Evolutionary conservation across 2,888 invertebrate species (phyloP).

Genomic region (Drosophila rellima): DNA sequence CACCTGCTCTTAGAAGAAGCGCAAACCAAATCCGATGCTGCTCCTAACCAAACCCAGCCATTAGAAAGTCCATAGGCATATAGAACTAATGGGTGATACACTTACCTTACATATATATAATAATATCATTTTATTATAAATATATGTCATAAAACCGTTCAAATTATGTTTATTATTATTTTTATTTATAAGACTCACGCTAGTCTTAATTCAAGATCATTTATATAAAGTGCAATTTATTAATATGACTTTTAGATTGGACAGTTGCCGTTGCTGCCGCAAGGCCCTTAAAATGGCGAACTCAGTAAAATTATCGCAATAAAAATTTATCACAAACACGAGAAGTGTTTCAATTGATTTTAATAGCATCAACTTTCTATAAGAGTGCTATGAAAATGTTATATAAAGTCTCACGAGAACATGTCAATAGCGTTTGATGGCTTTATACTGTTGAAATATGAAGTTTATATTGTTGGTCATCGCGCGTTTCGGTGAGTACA

Average conservation of each 20-base stretch:
- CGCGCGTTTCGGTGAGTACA: slow-evolving; percentile 16
- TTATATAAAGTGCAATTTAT: not conserved
- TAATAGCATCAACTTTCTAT: slow-evolving; percentile 18
- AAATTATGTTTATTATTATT: not conserved
- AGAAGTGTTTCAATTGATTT: slow-evolving; percentile 34
- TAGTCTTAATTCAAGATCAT: not conserved
- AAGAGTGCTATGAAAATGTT: slow-evolving; percentile 11
- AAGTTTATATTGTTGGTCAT: slow-evolving; percentile 17
- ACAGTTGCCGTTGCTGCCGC: not conserved
- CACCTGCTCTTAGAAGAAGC: too few species aligned
- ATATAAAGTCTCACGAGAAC: slow-evolving; percentile 21
- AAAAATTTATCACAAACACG: slow-evolving; percentile 17
- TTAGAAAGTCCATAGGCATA: not conserved
- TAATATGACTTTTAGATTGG: not conserved
- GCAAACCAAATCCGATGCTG: too few species aligned
- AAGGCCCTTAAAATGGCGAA: not conserved
- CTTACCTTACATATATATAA: not conserved
- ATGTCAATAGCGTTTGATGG: slow-evolving; percentile 22
- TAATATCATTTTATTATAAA: not conserved
- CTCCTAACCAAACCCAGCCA: not conserved
- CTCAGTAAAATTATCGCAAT: slow-evolving; percentile 9
- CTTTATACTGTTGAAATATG: slow-evolving; percentile 24
- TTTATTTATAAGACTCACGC: not conserved
- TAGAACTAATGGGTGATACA: not conserved
- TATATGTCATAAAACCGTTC: not conserved